phyloP scores from a whole-genome alignment of 1,140 invertebrate species.

The Lepidurus apus region DNA sequence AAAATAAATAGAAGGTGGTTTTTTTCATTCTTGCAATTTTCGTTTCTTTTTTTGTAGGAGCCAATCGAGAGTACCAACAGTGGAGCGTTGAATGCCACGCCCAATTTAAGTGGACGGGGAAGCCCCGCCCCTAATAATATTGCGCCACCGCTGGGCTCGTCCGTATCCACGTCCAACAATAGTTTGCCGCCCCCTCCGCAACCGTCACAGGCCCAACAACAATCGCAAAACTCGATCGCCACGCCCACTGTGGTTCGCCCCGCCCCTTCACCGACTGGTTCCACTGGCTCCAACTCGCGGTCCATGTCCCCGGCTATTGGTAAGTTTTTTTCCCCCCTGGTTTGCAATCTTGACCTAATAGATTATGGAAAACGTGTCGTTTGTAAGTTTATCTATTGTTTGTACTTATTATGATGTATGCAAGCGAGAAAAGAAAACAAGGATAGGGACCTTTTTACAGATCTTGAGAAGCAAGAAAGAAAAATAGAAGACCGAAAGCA shows the following conservation, averaged over 20 bases:
- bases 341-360: constrained; percentile 26
- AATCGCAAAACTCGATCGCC: constrained; percentile 7
- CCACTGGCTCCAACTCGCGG: constrained; percentile 68
- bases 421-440: background rate
- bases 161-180: background rate
- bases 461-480: background rate
- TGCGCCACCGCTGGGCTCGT: background rate
- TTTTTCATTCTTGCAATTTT: background rate
- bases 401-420: background rate
- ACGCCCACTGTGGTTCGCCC: constrained; percentile 26
- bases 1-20: background rate
- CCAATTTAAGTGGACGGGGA: background rate
- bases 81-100: constrained; percentile 15
- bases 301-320: constrained; percentile 94
- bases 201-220: constrained; percentile 24
- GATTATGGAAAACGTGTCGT: background rate
- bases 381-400: background rate
- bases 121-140: constrained; percentile 8
- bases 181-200: background rate
- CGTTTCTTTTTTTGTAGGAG: background rate
- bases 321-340: constrained; percentile 49
- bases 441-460: background rate
- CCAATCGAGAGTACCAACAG: background rate
- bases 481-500: constrained; percentile 18
- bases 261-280: constrained; percentile 86